Percentiles rank a stretch among this genome's conserved stretches.
These are phyloP conservation scores for Gadus macrocephalus DNA, from an alignment of 2,113 vertebrate species.

Conservation along the genomic window DNA sequence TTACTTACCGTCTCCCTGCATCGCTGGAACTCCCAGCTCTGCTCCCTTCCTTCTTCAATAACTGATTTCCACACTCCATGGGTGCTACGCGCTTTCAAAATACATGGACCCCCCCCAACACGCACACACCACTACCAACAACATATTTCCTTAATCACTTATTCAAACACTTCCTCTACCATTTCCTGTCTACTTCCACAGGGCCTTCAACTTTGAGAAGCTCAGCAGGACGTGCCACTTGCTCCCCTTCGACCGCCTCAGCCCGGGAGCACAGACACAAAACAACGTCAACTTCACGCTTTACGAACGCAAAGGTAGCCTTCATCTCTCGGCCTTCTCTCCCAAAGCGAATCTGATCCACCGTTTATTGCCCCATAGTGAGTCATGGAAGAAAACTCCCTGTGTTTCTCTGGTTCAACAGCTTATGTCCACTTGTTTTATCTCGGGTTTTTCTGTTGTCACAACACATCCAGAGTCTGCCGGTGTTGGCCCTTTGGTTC, in stretches of 20 bases:
- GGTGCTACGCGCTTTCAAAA: too few relatives aligned
- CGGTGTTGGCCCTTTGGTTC: not conserved
- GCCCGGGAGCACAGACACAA: slow-evolving; percentile 81
- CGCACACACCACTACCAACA: not conserved
- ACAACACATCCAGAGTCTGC: slow-evolving; percentile 35
- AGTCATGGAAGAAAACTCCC: not conserved
- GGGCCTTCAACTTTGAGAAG: slow-evolving; percentile 72
- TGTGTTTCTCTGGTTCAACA: not conserved
- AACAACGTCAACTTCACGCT: slow-evolving; percentile 83
- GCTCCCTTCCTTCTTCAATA: not conserved
- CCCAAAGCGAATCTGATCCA: not conserved
- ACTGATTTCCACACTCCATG: not conserved
- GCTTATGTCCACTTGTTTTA: not conserved
- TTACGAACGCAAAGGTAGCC: slow-evolving; percentile 95
- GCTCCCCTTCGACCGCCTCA: slow-evolving; percentile 91
- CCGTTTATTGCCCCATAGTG: not conserved
- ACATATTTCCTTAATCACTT: not conserved
- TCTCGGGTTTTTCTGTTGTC: slow-evolving; percentile 40
- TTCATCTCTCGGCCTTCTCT: slow-evolving; percentile 5
- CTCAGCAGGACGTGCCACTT: slow-evolving; percentile 81
- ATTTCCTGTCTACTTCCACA: slow-evolving; percentile 51
- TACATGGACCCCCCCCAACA: not conserved
- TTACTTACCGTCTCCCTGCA: not conserved
- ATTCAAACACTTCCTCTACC: not conserved
- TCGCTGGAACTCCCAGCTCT: slow-evolving; percentile 9